These are phyloP conservation scores for Hartigia nigra DNA, from an alignment of 2,888 invertebrate genomes.

Conservation along the genomic window DNA sequence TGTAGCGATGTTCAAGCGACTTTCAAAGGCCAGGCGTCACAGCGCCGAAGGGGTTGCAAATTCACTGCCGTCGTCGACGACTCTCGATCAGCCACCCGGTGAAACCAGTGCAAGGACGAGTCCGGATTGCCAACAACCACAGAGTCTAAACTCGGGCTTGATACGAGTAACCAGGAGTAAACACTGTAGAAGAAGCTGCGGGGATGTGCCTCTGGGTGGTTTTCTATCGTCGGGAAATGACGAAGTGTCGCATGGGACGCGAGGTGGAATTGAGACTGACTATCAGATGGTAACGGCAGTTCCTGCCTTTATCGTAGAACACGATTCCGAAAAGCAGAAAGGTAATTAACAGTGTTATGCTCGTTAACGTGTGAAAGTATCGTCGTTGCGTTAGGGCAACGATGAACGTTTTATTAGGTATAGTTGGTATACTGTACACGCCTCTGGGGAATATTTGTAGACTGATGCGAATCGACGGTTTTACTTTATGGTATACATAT, in stretches of 20 bases:
- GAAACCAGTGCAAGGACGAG: slow-evolving; percentile 32
- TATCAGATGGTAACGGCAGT: slow-evolving; percentile 82
- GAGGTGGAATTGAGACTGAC: slow-evolving; percentile 63
- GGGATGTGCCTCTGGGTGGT: slow-evolving; percentile 11
- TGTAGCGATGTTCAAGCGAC: slow-evolving; percentile 68
- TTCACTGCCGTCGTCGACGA: slow-evolving; percentile 47
- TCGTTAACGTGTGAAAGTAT: not conserved
- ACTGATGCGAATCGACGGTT: not conserved
- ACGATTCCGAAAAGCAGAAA: slow-evolving; percentile 72
- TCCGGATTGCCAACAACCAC: slow-evolving; percentile 28
- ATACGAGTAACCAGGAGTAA: slow-evolving; percentile 53
- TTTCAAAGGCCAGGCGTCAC: slow-evolving; percentile 75
- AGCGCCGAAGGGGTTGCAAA: slow-evolving; percentile 72
- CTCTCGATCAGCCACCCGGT: slow-evolving; percentile 49
- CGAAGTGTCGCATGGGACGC: slow-evolving; percentile 30
- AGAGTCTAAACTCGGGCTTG: slow-evolving; percentile 43
- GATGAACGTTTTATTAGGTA: not conserved
- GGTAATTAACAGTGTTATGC: slow-evolving; percentile 54
- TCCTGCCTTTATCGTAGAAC: slow-evolving; percentile 82
- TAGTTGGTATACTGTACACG: not conserved
- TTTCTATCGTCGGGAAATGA: slow-evolving; percentile 32
- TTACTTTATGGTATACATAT: not conserved
- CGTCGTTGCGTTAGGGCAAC: not conserved
- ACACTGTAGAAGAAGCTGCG: slow-evolving; percentile 56
- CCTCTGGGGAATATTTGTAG: not conserved